Evolutionary conservation across 2,888 invertebrate species (phyloP), one percentile per base, ranked within the genome.

Genomic region (Oscheius sp.): DNA sequence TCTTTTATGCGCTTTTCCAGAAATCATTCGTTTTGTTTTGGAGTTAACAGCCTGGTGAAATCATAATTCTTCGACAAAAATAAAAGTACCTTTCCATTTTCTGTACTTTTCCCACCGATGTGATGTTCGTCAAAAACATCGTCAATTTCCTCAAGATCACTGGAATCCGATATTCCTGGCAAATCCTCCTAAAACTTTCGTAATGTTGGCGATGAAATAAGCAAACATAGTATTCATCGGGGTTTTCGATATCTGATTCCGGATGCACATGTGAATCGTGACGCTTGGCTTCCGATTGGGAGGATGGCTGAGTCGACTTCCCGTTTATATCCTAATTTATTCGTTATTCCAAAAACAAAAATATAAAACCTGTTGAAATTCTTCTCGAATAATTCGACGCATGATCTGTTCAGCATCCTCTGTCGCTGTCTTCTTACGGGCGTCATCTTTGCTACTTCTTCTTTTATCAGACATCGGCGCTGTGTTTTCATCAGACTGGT

Each of bases 81-180:
- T 25, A 45, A n/a, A 17, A 8, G 6, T 23, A 25, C 25, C 25
- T 48, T 48, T 12, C 25, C 20, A n/a, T n/a, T n/a, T n/a, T n/a
- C n/a, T n/a, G n/a, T n/a, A n/a, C 3, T 55, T 20, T 61, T 15
- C 45, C 29, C 31, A 25, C 50, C 34, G 17, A 20, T 31, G n/a
- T 70, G 73, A 34, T 69, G 70, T 57, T 77, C 74, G 45, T 78
- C 71, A 65, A 70, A 75, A 46, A 79, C 74, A 46, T 77, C 78
- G 20, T 71, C 58, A 15, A 61, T 57, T 58, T 67, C 66, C 55
- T 46, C 72, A 42, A 27, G 10, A 10, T 70, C 70, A 37, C 65
- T 70, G 12, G 53, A 33, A 58, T 78, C 78, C 0, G 75, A 75
- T 8, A 78, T 71, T 20, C 73, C 73, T 0, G 78, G 78, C 8